Evolutionary conservation across 2,113 vertebrate species (phyloP).

Genomic region (Cricetomys ansorgei): DNA sequence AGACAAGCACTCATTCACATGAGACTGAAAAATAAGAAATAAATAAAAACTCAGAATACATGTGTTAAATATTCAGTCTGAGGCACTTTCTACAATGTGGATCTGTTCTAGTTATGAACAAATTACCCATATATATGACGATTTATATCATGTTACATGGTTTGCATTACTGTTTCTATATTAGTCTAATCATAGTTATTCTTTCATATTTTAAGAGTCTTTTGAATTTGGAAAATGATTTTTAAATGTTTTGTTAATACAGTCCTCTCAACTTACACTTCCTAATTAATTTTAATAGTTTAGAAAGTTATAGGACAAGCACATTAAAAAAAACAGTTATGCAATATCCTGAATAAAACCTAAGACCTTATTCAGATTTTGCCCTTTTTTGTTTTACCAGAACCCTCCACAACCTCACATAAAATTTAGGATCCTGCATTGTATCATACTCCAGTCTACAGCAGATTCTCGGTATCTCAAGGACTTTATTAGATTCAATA

Average conservation of each 20-base stretch:
- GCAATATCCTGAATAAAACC: background rate
- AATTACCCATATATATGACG: background rate
- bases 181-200: background rate
- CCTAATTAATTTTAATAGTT: conserved; percentile 28
- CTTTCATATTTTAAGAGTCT: conserved; percentile 21
- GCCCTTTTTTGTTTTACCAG: background rate
- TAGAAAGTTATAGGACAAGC: background rate
- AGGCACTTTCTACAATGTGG: background rate
- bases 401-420: background rate
- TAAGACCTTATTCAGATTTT: conserved; percentile 28
- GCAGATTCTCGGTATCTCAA: background rate
- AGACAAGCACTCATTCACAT: background rate
- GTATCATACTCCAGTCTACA: background rate
- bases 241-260: background rate
- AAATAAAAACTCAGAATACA: background rate
- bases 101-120: background rate
- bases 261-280: background rate
- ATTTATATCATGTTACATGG: background rate
- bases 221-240: conserved; percentile 54
- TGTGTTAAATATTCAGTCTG: background rate
- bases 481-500: background rate
- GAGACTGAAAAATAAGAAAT: background rate
- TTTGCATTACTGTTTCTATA: background rate
- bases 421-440: background rate
- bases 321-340: background rate